Conservation (phyloP, 2,113 vertebrate species). For the Ceyx margarethae region DNA sequence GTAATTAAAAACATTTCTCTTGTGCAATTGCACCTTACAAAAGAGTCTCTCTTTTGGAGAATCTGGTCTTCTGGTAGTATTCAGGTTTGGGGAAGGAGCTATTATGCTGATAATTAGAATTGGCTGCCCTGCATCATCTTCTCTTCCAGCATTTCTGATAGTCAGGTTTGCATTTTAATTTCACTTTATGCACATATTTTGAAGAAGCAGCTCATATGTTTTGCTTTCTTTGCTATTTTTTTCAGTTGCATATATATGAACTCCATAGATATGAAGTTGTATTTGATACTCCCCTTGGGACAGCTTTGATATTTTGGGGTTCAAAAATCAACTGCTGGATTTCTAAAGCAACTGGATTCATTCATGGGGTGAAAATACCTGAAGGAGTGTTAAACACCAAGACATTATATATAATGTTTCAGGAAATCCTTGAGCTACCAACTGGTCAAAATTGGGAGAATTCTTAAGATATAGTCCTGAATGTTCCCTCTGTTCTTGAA, state of each 20-base stretch:
- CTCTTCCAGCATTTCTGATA: not conserved
- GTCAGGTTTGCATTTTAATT: constrained; percentile 7
- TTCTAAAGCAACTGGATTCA: not conserved
- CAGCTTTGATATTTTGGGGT: not conserved
- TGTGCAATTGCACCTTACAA: not conserved
- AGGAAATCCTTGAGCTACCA: not conserved
- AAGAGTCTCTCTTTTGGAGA: not conserved
- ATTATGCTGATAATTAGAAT: not conserved
- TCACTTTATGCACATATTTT: not conserved
- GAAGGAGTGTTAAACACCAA: not conserved
- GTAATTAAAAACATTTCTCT: constrained; percentile 31
- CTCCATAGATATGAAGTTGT: not conserved
- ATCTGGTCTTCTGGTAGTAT: not conserved
- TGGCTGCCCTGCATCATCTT: not conserved
- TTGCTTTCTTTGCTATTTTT: not conserved
- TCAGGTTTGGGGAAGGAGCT: not conserved
- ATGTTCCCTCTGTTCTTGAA: not conserved
- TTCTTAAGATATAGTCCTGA: not conserved
- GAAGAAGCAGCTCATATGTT: not conserved
- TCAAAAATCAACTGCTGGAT: not conserved
- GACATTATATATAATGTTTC: not conserved
- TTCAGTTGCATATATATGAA: not conserved
- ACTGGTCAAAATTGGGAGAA: not conserved
- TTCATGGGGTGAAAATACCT: not conserved
- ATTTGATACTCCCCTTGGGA: not conserved